phyloP scores from a whole-genome alignment of 2,888 invertebrate genomes.

The Pseudanteris insignis region DNA sequence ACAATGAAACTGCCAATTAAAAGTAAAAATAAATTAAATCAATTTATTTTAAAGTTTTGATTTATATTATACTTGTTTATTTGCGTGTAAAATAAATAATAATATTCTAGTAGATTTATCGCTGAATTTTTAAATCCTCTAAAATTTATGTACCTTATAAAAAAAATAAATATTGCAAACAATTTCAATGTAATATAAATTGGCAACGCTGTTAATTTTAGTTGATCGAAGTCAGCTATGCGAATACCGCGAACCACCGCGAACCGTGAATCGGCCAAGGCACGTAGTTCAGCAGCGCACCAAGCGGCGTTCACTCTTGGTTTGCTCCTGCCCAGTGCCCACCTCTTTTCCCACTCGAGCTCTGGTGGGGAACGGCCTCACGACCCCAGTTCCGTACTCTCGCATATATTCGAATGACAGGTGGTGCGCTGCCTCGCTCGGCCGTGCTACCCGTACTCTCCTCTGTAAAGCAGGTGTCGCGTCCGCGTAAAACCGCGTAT shows the following conservation, averaged over 20 bases:
- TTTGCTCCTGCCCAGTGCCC: neutral
- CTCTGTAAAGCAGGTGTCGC: conserved; percentile 38
- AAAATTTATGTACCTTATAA: too few species aligned
- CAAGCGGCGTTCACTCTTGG: neutral
- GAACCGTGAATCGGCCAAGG: too few species aligned
- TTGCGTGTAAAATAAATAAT: too few species aligned
- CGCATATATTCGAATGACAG: conserved; percentile 62
- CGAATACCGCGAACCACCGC: neutral
- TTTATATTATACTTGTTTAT: too few species aligned
- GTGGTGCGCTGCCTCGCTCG: conserved; percentile 53
- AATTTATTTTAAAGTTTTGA: too few species aligned
- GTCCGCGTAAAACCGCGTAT: conserved; percentile 22
- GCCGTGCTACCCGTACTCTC: conserved; percentile 32
- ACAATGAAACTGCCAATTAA: too few species aligned
- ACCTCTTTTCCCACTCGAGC: neutral
- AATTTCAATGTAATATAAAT: neutral
- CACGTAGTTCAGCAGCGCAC: too few species aligned
- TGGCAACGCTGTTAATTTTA: conserved; percentile 5
- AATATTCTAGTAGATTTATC: too few species aligned
- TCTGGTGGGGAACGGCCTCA: conserved; percentile 34
- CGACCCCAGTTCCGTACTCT: conserved; percentile 45
- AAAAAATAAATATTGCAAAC: too few species aligned
- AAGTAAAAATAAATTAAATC: too few species aligned
- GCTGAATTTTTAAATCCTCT: too few species aligned
- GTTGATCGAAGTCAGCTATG: neutral